These are phyloP conservation scores for Cryptoprocta ferox DNA, from an alignment of 2,797 vertebrate species.

Conservation along the genomic window DNA sequence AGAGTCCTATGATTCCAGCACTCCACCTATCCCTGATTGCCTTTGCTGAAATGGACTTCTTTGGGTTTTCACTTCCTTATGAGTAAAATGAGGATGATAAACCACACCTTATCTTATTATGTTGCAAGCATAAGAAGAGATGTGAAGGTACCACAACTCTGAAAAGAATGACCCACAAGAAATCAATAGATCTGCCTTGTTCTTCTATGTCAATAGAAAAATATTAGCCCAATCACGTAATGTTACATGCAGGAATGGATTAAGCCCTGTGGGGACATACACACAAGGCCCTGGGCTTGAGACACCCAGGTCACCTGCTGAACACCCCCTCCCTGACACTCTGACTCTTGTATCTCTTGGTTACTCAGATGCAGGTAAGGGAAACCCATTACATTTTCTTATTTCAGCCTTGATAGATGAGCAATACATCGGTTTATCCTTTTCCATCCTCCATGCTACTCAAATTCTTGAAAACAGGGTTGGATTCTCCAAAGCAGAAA, in stretches of 20 bases:
- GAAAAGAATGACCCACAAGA: neutral
- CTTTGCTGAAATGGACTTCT: conserved; percentile 19
- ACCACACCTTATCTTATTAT: neutral
- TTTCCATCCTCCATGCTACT: neutral
- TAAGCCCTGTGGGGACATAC: neutral
- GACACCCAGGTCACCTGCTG: neutral
- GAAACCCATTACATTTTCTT: neutral
- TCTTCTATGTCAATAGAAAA: neutral
- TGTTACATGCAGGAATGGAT: neutral
- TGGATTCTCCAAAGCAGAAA: conserved; percentile 51
- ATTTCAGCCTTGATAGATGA: neutral
- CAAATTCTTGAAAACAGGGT: conserved; percentile 33
- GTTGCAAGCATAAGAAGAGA: neutral
- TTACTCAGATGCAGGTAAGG: neutral
- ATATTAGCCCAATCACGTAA: neutral
- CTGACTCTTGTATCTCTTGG: neutral
- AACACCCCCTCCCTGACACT: neutral
- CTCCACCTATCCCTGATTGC: neutral
- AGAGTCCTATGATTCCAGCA: neutral
- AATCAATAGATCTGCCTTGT: neutral
- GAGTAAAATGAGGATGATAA: neutral
- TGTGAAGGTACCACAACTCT: neutral
- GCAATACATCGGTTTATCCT: neutral
- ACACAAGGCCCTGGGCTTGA: neutral
- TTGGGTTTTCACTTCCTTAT: neutral